Evolutionary conservation across 2,113 vertebrate species (phyloP).

Genomic region (Anoplopoma fimbria): DNA sequence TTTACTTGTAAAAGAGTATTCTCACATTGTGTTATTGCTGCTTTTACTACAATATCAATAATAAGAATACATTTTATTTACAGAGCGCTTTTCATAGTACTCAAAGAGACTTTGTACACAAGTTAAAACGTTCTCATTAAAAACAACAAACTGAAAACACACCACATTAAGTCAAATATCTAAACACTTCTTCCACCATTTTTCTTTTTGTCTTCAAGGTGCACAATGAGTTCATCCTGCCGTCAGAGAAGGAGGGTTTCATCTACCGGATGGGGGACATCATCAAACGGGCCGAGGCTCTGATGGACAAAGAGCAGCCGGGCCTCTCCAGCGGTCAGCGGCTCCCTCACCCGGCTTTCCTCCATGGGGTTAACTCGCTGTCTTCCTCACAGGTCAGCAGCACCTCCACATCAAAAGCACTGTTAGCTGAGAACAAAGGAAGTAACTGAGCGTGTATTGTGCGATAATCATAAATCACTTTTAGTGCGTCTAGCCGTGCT

Average conservation of each 20-base stretch:
- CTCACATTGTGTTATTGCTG: background rate
- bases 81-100: background rate
- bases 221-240: conserved; percentile 96
- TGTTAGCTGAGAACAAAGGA: conserved; percentile 36
- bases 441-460: conserved; percentile 16
- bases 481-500: conserved; percentile 1
- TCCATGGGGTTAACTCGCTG: conserved; percentile 60
- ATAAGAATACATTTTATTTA: background rate
- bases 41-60: background rate
- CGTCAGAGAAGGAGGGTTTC: conserved; percentile 92
- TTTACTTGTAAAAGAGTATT: background rate
- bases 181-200: background rate
- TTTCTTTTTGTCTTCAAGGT: conserved; percentile 81
- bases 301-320: conserved; percentile 87
- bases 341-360: conserved; percentile 57
- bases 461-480: conserved; percentile 33
- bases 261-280: conserved; percentile 93
- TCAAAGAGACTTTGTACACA: too few relatives aligned
- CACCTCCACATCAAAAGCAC: background rate
- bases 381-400: conserved; percentile 82
- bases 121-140: background rate
- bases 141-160: too few relatives aligned
- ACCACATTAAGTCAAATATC: background rate
- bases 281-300: conserved; percentile 92
- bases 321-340: conserved; percentile 61